Conservation (phyloP, 2,113 vertebrate genomes). For the Limnothrissa miodon region DNA sequence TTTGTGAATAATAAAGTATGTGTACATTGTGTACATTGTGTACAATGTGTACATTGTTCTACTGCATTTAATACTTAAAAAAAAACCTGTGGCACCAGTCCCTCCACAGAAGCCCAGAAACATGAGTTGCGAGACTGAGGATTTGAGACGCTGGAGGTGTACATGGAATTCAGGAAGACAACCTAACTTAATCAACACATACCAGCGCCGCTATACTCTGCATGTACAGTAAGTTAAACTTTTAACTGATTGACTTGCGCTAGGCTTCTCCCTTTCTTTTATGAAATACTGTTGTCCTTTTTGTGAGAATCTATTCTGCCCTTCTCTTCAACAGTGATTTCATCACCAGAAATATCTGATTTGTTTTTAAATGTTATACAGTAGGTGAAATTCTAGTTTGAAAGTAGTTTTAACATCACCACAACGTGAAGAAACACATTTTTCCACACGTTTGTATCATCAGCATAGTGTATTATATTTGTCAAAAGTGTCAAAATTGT, state of each 20-base stretch:
- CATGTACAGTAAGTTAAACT: constrained; percentile 49
- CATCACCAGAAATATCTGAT: neutral
- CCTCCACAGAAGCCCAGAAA: constrained; percentile 59
- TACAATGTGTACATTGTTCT: neutral
- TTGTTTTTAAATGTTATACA: too few relatives aligned
- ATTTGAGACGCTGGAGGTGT: constrained; percentile 51
- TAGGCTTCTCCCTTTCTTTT: neutral
- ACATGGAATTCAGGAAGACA: constrained; percentile 49
- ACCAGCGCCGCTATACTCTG: constrained; percentile 43
- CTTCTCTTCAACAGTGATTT: too few relatives aligned
- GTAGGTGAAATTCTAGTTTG: too few relatives aligned
- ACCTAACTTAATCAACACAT: rapidly evolving
- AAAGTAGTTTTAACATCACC: too few relatives aligned
- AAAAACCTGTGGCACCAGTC: constrained; percentile 40
- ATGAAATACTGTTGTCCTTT: neutral
- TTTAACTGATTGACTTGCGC: neutral
- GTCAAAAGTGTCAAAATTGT: too few relatives aligned
- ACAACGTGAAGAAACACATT: too few relatives aligned
- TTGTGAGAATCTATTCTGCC: neutral
- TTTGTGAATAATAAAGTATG: too few relatives aligned
- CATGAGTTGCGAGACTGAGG: constrained; percentile 54
- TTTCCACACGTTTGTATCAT: too few relatives aligned
- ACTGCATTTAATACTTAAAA: neutral
- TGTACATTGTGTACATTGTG: too few relatives aligned
- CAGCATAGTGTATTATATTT: too few relatives aligned